These are phyloP conservation scores for Pomacea canaliculata DNA, from an alignment of 2,888 invertebrate genomes.

Conservation along the genomic window DNA sequence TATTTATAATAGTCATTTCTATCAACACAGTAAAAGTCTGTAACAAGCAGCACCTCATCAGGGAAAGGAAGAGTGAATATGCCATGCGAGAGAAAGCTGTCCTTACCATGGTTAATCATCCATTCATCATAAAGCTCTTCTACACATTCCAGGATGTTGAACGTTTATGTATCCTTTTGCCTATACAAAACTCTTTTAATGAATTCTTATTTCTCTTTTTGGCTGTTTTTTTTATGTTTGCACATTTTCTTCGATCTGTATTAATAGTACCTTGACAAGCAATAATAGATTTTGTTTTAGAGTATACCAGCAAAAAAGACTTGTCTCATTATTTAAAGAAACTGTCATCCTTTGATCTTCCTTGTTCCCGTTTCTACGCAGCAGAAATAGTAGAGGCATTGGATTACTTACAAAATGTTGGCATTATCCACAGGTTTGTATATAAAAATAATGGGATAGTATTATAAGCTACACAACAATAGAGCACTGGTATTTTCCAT, in stretches of 20 bases:
- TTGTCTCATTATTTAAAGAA: conserved; percentile 91
- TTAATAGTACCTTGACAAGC: neutral
- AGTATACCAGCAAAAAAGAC: conserved; percentile 95
- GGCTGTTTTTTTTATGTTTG: no score
- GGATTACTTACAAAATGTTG: conserved; percentile 88
- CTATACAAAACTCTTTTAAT: neutral
- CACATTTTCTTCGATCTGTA: no score
- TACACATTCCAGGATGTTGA: conserved; percentile 97
- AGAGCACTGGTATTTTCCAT: no score
- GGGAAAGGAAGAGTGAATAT: conserved; percentile 93
- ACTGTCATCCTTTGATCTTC: conserved; percentile 86
- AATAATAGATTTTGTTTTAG: conserved; percentile 87
- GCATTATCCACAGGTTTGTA: conserved; percentile 85
- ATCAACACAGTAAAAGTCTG: conserved; percentile 91
- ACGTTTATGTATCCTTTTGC: conserved; percentile 79
- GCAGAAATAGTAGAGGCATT: conserved; percentile 93
- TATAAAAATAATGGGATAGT: no score
- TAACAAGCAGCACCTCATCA: conserved; percentile 92
- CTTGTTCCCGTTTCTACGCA: conserved; percentile 92
- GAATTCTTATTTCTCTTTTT: no score
- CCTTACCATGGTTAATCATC: conserved; percentile 82
- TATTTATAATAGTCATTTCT: neutral
- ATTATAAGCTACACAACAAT: no score
- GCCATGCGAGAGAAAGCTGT: conserved; percentile 95
- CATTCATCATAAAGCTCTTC: conserved; percentile 92